Evolutionary conservation across 1,140 invertebrate genomes (phyloP), one percentile per base, ranked within the genome.

Genomic region (Drosophila ficusphila): DNA sequence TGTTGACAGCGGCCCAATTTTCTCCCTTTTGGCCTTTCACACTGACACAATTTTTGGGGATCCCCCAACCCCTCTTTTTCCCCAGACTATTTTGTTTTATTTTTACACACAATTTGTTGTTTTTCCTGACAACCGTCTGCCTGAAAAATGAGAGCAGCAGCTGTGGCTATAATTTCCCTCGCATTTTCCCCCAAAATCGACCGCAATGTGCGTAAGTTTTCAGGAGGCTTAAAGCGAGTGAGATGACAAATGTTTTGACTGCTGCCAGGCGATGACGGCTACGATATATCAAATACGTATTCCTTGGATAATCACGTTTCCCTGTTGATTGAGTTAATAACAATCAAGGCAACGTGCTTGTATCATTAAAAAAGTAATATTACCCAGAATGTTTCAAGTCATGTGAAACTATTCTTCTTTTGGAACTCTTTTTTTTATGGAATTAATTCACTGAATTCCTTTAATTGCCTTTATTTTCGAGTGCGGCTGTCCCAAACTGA

Each of bases 31-130:
- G 78, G 73, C 68, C 78, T 77, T 82, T 81, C 67, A 68, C 51
- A 64, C 72, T 85, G 81, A 86, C 81, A 85, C 81, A 76, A 73
- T 81, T 85, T 86, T 8, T 76, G 39, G 38, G 21, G 8, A 27
- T 39, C 6, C 69, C 16, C 39, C 52, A 42, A 19, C 38, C 54
- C 27, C 34, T 33, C 31, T 25, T 19, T 38, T 56, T 2, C 12
- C 14, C n/a, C 62, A 61, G 69, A 52, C 48, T 56, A n/a, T 57
- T 77, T 51, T 61, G 65, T 83, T 83, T 83, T 83, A 75, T 83
- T 83, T 83, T 83, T 85, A 76, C 70, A 82, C 61, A 64, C 61
- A 72, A 42, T 53, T 76, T 44, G 31, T 65, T 71, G 70, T 68
- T 79, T 79, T 83, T 69, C 62, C 53, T 77, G 67, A 70, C 65